Conservation (phyloP, 1,140 invertebrate genomes). For the Micrasema minimum region DNA sequence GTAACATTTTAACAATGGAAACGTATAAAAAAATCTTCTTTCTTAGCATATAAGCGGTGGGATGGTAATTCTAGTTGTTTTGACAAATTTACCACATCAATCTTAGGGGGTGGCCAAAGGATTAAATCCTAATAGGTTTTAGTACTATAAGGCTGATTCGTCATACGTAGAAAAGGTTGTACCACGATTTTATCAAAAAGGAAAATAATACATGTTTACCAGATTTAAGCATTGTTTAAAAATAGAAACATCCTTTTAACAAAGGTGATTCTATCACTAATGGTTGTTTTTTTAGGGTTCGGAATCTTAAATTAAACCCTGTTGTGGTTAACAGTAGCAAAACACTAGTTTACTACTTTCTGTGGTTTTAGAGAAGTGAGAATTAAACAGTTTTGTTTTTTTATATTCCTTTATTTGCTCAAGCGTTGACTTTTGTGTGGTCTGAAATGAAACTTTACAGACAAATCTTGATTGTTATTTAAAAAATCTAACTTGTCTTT, state of each 20-base stretch:
- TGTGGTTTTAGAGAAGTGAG: constrained; percentile 20
- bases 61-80: constrained; percentile 49
- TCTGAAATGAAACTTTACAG: no score
- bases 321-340: not conserved
- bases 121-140: constrained; percentile 18
- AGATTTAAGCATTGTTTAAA: not conserved
- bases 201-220: not conserved
- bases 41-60: no score
- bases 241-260: not conserved
- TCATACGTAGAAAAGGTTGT: constrained; percentile 1
- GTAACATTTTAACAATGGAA: no score
- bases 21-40: no score
- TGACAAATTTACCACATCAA: constrained; percentile 54
- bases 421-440: constrained; percentile 22
- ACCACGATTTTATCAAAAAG: constrained; percentile 5
- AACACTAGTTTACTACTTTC: constrained; percentile 1
- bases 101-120: constrained; percentile 29
- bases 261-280: not conserved
- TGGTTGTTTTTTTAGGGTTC: constrained; percentile 4
- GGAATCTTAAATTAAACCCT: constrained; percentile 11
- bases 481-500: no score
- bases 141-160: constrained; percentile 8
- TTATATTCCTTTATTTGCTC: not conserved
- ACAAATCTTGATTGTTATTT: no score
- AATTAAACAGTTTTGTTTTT: constrained; percentile 14